Evolutionary conservation across 2,113 vertebrate genomes (phyloP), one percentile per base, ranked within the genome.

Genomic region (Polypterus bichir): DNA sequence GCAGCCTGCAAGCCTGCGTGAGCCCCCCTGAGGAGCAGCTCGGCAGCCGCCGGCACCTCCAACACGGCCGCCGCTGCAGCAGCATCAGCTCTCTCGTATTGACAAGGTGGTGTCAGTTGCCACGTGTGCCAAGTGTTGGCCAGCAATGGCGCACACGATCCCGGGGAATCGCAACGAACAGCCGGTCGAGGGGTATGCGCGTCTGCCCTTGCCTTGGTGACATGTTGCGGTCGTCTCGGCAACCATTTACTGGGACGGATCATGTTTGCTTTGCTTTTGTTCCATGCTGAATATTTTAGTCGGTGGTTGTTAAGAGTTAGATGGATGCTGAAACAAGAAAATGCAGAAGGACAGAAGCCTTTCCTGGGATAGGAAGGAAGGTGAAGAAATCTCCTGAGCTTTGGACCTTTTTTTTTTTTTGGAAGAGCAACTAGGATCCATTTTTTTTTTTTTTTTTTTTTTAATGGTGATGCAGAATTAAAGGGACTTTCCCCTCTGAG

Each of bases 171-270:
- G 69, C 77, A 11, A 59, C 45, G 54, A 60, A 65, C 73, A 44
- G 65, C 72, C 66, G 49, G 49, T n/a, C 70, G 74, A 73, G 66
- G 68, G 68, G 67, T 65, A 4, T 44, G 66, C 71, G 58, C 6
- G 51, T 71, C 71, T 76, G 68, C 72, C 67, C 72, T 72, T 70
- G 75, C 73, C 80, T 76, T 75, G 79, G 79, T 69, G 66, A 73
- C 69, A 70, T 83, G 79, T 80, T 75, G 59, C 77, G 75, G 90
- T 91, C 86, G 89, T 91, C 88, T 85, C 83, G 87, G 88, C 79
- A 88, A 90, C 89, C 79, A 79, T 70, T 82, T 72, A 66, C 77
- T 53, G 73, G 70, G 64, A 74, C 73, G 64, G 69, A 81, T 90
- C 84, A 72, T 76, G 75, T 86, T 88, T 83, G 83, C 66, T 74